Evolutionary conservation across 37 sponge, comb jelly and placozoan species (phyloP).

Genomic region (Cliona cf. orientalis): DNA sequence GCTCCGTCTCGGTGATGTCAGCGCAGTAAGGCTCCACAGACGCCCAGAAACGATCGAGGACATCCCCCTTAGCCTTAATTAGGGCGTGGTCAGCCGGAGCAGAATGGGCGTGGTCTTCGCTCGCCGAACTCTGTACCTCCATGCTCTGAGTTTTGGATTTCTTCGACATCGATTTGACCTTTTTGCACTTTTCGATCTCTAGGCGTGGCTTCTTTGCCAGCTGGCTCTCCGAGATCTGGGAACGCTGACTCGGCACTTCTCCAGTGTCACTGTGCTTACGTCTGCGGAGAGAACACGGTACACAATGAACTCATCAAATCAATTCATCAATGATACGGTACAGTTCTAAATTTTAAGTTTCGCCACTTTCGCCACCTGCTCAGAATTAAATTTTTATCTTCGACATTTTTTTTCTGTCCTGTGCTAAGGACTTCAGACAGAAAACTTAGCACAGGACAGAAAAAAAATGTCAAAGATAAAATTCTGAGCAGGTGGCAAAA

Average conservation of each 20-base stretch:
- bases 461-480: too few species aligned
- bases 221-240: not conserved
- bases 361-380: not conserved
- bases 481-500: not conserved
- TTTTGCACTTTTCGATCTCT: conserved; percentile 7
- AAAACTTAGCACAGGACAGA: not conserved
- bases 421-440: not conserved
- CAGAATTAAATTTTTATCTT: not conserved
- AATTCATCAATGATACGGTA: not conserved
- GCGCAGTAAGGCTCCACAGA: conserved; percentile 87
- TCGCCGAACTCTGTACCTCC: not conserved
- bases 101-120: too few species aligned
- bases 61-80: conserved; percentile 54
- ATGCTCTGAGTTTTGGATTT: not conserved
- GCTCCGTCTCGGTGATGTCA: conserved; percentile 71
- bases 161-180: not conserved
- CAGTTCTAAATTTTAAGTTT: not conserved
- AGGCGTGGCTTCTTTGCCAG: not conserved
- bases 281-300: conserved; percentile 1
- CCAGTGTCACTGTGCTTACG: conserved; percentile 42
- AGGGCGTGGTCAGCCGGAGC: too few species aligned
- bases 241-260: not conserved
- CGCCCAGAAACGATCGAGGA: conserved; percentile 79
- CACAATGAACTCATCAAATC: not conserved
- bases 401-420: not conserved